Conservation (phyloP, 1,140 invertebrate species). For the Laodelphax striatellus region DNA sequence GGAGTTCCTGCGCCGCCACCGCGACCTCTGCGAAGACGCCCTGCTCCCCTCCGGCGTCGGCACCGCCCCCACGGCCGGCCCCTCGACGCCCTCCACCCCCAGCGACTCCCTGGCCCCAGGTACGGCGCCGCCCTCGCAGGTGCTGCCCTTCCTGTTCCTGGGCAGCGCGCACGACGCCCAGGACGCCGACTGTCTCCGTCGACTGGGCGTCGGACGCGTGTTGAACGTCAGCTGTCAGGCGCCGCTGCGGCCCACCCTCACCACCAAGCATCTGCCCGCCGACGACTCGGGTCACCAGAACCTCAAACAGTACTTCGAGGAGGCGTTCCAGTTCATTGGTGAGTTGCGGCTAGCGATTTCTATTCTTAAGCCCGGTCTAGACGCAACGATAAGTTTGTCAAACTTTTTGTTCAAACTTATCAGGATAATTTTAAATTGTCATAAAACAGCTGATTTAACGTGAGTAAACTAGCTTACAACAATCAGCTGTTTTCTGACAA, state of each 20-base stretch:
- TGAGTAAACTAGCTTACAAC: no score
- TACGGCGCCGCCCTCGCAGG: constrained; percentile 61
- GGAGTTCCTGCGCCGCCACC: constrained; percentile 51
- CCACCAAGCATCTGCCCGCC: constrained; percentile 72
- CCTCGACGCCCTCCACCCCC: constrained; percentile 27
- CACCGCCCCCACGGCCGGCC: constrained; percentile 21
- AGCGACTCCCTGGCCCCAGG: constrained; percentile 65
- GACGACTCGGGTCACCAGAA: constrained; percentile 79
- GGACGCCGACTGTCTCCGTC: constrained; percentile 52
- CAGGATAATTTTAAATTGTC: no score
- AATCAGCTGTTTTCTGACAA: no score
- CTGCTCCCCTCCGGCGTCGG: constrained; percentile 32
- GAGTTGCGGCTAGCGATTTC: constrained; percentile 38
- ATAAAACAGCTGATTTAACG: no score
- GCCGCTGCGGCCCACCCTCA: constrained; percentile 60
- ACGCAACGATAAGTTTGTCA: no score
- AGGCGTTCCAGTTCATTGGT: constrained; percentile 86
- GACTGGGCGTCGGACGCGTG: constrained; percentile 58
- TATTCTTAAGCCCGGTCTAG: no score
- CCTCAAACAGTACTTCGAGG: constrained; percentile 84
- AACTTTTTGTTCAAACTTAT: no score
- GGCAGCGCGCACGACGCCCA: constrained; percentile 77
- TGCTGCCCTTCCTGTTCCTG: constrained; percentile 78
- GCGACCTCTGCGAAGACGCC: constrained; percentile 49
- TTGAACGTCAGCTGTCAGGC: constrained; percentile 69